Conservation (phyloP, 2,797 vertebrate genomes). For the Rallus crepitans region DNA sequence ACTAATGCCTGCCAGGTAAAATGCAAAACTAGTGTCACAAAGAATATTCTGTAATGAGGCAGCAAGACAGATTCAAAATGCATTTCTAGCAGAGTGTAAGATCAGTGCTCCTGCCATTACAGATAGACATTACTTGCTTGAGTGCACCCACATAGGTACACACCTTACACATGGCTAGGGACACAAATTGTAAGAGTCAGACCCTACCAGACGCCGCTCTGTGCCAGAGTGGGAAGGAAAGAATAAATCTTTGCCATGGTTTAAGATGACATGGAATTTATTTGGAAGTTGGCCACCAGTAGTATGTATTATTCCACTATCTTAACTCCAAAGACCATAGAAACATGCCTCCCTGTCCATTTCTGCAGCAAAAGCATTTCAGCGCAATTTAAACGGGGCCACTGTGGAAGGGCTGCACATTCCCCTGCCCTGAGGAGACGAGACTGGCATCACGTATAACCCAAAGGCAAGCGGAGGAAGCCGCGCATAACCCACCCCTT, state of each 20-base stretch:
- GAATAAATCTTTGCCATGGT: not conserved
- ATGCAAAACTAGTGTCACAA: not conserved
- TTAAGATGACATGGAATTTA: not conserved
- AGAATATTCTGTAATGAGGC: not conserved
- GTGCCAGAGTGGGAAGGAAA: not conserved
- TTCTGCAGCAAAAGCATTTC: not conserved
- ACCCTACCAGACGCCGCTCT: not conserved
- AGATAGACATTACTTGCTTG: not conserved
- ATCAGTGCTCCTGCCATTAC: not conserved
- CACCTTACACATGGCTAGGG: not conserved
- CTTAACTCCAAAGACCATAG: not conserved
- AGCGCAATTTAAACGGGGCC: not conserved
- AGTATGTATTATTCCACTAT: not conserved
- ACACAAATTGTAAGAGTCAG: rapidly evolving
- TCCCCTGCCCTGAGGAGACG: not conserved
- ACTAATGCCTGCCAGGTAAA: conserved; percentile 46
- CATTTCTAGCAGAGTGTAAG: not conserved
- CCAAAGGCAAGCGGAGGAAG: not conserved
- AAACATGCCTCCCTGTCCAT: not conserved
- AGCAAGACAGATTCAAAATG: not conserved
- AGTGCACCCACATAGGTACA: not conserved
- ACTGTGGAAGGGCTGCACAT: not conserved
- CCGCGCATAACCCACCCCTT: not conserved
- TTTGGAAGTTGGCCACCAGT: not conserved
- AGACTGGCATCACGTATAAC: rapidly evolving